Evolutionary conservation across 2,797 vertebrate genomes (phyloP).

Genomic region (Lates japonicus): DNA sequence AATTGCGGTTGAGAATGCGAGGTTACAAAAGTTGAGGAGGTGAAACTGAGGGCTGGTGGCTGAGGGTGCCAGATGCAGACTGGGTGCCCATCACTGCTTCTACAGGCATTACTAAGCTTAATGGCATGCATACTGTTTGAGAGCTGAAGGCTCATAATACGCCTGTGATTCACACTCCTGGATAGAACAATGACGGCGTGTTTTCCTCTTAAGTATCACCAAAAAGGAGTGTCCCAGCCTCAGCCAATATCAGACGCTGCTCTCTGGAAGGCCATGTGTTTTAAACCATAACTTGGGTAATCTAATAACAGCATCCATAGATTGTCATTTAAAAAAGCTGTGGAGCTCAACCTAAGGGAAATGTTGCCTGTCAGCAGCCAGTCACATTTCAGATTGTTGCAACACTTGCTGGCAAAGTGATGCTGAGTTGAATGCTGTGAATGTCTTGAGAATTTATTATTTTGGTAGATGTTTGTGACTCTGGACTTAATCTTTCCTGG

Average conservation of each 20-base stretch:
- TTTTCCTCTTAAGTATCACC: constrained; percentile 62
- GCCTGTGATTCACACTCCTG: constrained; percentile 52
- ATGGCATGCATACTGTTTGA: constrained; percentile 41
- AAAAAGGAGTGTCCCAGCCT: constrained; percentile 49
- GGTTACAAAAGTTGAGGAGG: constrained; percentile 65
- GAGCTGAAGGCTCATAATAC: constrained; percentile 44
- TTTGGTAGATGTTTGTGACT: constrained; percentile 71
- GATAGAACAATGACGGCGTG: constrained; percentile 45
- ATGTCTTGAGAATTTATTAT: constrained; percentile 71
- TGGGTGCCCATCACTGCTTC: constrained; percentile 49
- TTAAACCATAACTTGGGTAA: constrained; percentile 72
- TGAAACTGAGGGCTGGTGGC: constrained; percentile 66
- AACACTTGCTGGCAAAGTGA: constrained; percentile 70
- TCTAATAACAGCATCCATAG: constrained; percentile 71
- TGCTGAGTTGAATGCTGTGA: constrained; percentile 49
- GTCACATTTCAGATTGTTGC: constrained; percentile 70
- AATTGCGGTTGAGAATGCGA: constrained; percentile 45
- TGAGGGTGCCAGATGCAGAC: constrained; percentile 54
- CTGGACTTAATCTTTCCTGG: constrained; percentile 68
- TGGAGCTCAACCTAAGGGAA: constrained; percentile 71
- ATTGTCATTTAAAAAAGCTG: constrained; percentile 64
- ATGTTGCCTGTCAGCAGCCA: constrained; percentile 78
- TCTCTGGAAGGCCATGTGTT: constrained; percentile 66
- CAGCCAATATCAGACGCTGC: constrained; percentile 43
- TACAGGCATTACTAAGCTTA: constrained; percentile 45